Conservation (phyloP, 2,113 vertebrate species). For the Misgurnus mizolepis region DNA sequence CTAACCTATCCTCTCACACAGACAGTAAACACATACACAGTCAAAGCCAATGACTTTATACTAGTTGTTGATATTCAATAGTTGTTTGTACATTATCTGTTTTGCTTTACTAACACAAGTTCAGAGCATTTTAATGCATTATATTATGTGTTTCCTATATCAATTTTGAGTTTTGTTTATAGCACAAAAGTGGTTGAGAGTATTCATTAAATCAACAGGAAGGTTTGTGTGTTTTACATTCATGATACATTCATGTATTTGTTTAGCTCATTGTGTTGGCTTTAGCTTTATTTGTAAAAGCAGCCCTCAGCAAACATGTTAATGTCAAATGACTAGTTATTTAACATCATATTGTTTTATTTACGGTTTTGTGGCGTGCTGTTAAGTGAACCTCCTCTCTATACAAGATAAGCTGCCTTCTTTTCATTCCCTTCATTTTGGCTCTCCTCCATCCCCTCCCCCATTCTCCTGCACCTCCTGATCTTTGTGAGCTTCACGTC, state of each 20-base stretch:
- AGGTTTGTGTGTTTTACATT: too few species aligned
- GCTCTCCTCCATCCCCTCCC: slow-evolving; percentile 69
- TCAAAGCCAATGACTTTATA: not conserved
- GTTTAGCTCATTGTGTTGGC: too few species aligned
- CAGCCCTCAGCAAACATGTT: too few species aligned
- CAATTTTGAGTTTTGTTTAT: too few species aligned
- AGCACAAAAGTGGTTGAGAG: too few species aligned
- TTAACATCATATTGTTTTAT: too few species aligned
- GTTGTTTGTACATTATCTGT: not conserved
- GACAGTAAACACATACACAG: slow-evolving; percentile 4
- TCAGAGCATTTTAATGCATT: not conserved
- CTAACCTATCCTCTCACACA: not conserved
- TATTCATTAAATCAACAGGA: too few species aligned
- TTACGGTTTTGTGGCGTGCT: too few species aligned
- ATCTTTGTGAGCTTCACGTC: not conserved
- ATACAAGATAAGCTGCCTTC: not conserved
- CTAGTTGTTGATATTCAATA: not conserved
- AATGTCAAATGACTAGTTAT: too few species aligned
- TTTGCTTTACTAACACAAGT: not conserved
- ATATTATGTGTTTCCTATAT: too few species aligned
- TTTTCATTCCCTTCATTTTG: slow-evolving; percentile 47
- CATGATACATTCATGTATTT: too few species aligned
- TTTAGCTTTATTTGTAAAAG: too few species aligned
- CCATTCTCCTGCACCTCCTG: slow-evolving; percentile 67
- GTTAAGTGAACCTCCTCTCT: not conserved